phyloP scores from a whole-genome alignment of 2,888 invertebrate species.

The Aquatica leii region DNA sequence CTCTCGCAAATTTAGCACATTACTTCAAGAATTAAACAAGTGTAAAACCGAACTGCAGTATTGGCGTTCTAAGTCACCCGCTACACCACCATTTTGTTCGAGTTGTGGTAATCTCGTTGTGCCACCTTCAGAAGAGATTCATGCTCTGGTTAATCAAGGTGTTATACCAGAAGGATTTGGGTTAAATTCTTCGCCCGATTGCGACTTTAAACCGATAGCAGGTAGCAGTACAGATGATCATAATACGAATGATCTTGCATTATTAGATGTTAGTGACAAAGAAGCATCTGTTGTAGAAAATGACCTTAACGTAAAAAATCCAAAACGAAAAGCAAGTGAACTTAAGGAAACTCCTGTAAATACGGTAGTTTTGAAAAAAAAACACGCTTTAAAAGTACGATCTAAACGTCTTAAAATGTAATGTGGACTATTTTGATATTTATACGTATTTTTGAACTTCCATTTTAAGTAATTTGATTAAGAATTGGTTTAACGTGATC shows the following conservation, averaged over 20 bases:
- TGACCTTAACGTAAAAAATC: not conserved
- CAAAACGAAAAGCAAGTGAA: conserved; percentile 6
- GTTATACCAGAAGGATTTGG: conserved; percentile 65
- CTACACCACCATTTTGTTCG: conserved; percentile 74
- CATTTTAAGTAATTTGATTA: conserved; percentile 10
- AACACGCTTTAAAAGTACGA: not conserved
- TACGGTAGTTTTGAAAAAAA: not conserved
- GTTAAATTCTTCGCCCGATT: conserved; percentile 43
- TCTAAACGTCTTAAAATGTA: conserved; percentile 13
- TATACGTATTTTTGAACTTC: conserved; percentile 10
- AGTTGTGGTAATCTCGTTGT: conserved; percentile 73
- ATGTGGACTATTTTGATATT: conserved; percentile 7
- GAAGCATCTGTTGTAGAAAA: not conserved
- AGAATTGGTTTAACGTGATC: conserved; percentile 4
- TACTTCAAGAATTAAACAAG: conserved; percentile 87
- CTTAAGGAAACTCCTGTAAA: conserved; percentile 12
- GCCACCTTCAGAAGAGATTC: conserved; percentile 68
- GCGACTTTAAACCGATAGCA: conserved; percentile 61
- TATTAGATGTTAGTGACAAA: not conserved
- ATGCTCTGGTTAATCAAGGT: conserved; percentile 69
- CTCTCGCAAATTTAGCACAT: conserved; percentile 86
- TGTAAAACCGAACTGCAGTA: conserved; percentile 92
- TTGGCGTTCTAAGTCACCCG: conserved; percentile 89
- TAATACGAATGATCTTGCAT: conserved; percentile 2
- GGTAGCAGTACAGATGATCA: conserved; percentile 42